A percentile compares a stretch with the other conserved stretches of the same genome.
Evolutionary conservation across 1,140 invertebrate species (phyloP).

Genomic region (Bombyx mandarina): DNA sequence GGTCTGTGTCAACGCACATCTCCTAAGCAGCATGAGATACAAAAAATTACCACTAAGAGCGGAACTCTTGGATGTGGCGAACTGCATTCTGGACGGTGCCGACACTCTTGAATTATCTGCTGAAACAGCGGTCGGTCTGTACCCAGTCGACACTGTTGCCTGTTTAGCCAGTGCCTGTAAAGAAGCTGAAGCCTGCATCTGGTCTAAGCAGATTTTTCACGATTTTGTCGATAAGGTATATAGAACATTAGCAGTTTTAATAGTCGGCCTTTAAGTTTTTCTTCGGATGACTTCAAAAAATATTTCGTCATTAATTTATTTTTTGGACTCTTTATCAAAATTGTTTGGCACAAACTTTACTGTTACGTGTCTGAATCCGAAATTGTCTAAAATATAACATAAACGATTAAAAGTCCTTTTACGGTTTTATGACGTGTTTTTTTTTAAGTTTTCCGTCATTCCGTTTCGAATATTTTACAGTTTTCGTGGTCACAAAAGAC

Average conservation of each 20-base stretch:
- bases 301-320: too few species aligned
- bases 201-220: slow-evolving; percentile 81
- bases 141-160: slow-evolving; percentile 76
- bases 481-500: too few species aligned
- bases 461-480: too few species aligned
- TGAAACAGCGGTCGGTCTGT: slow-evolving; percentile 81
- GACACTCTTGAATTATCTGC: slow-evolving; percentile 83
- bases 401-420: too few species aligned
- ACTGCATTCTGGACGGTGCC: slow-evolving; percentile 83
- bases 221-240: slow-evolving; percentile 74
- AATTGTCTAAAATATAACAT: too few species aligned
- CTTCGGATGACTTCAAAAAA: too few species aligned
- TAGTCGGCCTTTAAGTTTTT: too few species aligned
- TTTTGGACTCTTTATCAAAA: too few species aligned
- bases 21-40: slow-evolving; percentile 52
- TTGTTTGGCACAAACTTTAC: too few species aligned
- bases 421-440: too few species aligned
- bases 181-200: slow-evolving; percentile 88
- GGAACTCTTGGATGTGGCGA: slow-evolving; percentile 82
- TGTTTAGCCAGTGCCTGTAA: slow-evolving; percentile 80
- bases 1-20: slow-evolving; percentile 41
- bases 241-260: not conserved
- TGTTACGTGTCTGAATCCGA: too few species aligned
- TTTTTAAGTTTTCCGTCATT: too few species aligned
- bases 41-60: slow-evolving; percentile 78